Evolutionary conservation across 1,140 invertebrate species (phyloP), one percentile per base, ranked within the genome.

Genomic region (Meloidogyne exigua): DNA sequence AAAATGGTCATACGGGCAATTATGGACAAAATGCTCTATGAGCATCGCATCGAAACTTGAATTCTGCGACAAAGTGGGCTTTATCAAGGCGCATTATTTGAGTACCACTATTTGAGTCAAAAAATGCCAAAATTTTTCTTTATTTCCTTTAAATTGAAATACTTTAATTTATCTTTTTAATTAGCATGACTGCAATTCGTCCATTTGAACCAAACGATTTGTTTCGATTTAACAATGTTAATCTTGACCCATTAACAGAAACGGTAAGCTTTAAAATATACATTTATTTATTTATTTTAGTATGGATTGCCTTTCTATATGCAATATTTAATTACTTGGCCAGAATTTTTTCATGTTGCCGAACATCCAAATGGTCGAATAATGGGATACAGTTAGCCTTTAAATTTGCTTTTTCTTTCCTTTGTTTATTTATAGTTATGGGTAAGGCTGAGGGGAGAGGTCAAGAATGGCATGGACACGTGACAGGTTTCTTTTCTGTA

Each of bases 391-490:
- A 98, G 95, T 97, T 92, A 92, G 92, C 26, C n/a, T 18, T 0
- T 23, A 13, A 10, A 7, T 18, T 13, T n/a, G n/a, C n/a, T n/a
- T 49, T 4, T 5, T 18, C 72, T 23, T 5, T 13, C 72, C 72
- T n/a, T 73, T 23, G 3, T 21, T 64, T 25, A 72, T 36, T 32
- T n/a, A n/a, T 83, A 82, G 81, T 82, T 63, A 83, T 83, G 76
- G 81, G 81, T 5, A 82, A 82, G 42, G 93, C 95, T 13, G 96
- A 99, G 90, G 96, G 96, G 0, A 91, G 91, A 84, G 92, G 92
- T 76, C 93, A 96, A 85, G 93, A 95, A 87, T 98, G 95, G 95
- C 96, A 99, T 91, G 96, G 96, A 1, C 96, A 99, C 90, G 96
- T 78, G 4, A 78, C 76, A 15, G 66, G 66, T 68, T 67, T 28